These are phyloP conservation scores for Polia nebulosa DNA, from an alignment of 2,888 invertebrate species.

Conservation along the genomic window DNA sequence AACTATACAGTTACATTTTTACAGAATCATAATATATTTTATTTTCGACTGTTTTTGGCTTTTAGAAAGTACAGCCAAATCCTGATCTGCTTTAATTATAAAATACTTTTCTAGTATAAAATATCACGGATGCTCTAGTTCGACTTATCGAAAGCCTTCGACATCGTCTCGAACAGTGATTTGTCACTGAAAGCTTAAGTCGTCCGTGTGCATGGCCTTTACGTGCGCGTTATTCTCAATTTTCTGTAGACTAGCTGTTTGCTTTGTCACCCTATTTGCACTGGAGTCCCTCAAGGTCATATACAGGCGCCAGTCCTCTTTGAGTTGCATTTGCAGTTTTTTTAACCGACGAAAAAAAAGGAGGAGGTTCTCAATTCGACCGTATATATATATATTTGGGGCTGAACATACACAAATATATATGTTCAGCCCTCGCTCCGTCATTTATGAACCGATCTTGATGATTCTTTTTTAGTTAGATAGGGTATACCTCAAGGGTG, in stretches of 20 bases:
- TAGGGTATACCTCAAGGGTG: too few species aligned
- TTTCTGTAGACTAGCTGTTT: not conserved
- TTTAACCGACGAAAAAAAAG: too few species aligned
- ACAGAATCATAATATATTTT: not conserved
- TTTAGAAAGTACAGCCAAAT: not conserved
- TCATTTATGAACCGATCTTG: too few species aligned
- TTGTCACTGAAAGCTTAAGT: not conserved
- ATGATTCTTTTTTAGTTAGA: too few species aligned
- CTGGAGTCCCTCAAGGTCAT: conserved; percentile 17
- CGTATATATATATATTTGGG: too few species aligned
- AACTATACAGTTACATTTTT: not conserved
- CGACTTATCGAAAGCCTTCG: not conserved
- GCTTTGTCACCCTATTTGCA: not conserved
- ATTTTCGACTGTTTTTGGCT: not conserved
- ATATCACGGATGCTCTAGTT: not conserved
- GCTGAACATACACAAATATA: too few species aligned
- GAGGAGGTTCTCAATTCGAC: too few species aligned
- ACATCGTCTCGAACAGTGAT: conserved; percentile 1
- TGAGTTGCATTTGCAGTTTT: too few species aligned
- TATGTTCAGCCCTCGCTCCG: too few species aligned
- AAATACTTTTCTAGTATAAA: not conserved
- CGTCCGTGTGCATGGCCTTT: not conserved
- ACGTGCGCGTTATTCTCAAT: not conserved
- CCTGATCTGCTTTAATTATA: not conserved
- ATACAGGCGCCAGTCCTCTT: not conserved